Conservation (phyloP, 2,113 vertebrate species). For the Mus pahari region DNA sequence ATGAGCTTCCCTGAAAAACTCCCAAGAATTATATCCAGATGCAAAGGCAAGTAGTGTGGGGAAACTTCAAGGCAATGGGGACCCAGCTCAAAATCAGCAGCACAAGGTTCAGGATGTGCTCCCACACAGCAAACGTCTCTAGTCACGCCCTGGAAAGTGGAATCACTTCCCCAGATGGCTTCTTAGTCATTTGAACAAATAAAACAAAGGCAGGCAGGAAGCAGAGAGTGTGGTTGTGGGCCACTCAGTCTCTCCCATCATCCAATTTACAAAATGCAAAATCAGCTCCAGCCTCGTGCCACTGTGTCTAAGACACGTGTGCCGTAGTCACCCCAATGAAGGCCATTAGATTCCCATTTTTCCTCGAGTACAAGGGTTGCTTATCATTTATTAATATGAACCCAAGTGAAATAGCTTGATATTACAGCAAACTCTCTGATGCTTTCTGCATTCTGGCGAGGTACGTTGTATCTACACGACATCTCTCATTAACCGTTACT, state of each 20-base stretch:
- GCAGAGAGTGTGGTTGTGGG: accelerated
- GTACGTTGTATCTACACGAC: accelerated
- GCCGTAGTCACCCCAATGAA: not conserved
- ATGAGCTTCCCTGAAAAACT: not conserved
- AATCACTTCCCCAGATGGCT: not conserved
- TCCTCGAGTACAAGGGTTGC: not conserved
- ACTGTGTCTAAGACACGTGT: accelerated
- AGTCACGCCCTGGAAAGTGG: not conserved
- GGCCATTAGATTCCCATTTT: not conserved
- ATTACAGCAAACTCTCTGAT: not conserved
- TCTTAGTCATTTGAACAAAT: not conserved
- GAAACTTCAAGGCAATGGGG: too few species aligned
- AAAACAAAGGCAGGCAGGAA: not conserved
- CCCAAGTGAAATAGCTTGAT: not conserved
- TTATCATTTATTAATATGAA: not conserved
- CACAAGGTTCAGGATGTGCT: accelerated
- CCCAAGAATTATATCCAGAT: not conserved
- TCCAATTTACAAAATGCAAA: not conserved
- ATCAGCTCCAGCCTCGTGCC: accelerated
- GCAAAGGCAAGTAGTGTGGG: not conserved
- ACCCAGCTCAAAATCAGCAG: accelerated
- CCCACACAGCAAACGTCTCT: not conserved
- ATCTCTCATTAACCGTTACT: not conserved
- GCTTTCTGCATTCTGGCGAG: not conserved
- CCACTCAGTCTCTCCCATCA: accelerated